Percentiles rank a stretch among this genome's conserved stretches.
Conservation (phyloP, 2,888 invertebrate species). For the Caenorhabditis auriculariae region DNA sequence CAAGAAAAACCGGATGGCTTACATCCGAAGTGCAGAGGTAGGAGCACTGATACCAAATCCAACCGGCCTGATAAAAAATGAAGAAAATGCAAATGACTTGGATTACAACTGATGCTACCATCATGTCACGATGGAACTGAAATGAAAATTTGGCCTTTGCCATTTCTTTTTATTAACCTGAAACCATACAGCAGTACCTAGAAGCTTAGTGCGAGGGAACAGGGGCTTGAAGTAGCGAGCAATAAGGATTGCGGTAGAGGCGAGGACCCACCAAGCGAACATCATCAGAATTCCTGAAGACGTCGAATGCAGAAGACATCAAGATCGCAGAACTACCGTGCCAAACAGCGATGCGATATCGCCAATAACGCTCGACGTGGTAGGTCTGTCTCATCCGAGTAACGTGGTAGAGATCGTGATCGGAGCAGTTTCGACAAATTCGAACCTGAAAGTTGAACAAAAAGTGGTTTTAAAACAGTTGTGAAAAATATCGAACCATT, state of each 20-base stretch:
- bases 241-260: constrained; percentile 45
- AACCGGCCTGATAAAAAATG: constrained; percentile 49
- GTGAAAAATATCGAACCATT: constrained; percentile 7
- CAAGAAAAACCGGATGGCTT: neutral
- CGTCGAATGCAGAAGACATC: neutral
- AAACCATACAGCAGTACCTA: constrained; percentile 51
- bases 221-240: constrained; percentile 51
- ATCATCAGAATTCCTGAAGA: constrained; percentile 37
- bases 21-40: constrained; percentile 46
- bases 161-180: constrained; percentile 37
- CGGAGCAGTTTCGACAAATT: constrained; percentile 39
- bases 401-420: constrained; percentile 21
- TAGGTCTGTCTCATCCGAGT: constrained; percentile 37
- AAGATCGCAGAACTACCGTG: constrained; percentile 27
- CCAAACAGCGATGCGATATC: constrained; percentile 46
- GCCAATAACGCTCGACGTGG: constrained; percentile 41
- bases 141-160: constrained; percentile 6
- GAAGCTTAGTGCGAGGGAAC: constrained; percentile 40
- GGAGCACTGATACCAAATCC: constrained; percentile 52
- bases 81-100: constrained; percentile 41
- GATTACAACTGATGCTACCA: constrained; percentile 34
- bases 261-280: constrained; percentile 50
- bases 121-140: constrained; percentile 46
- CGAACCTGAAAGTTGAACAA: constrained; percentile 8
- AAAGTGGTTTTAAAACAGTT: neutral